Percentiles rank a stretch among this genome's conserved stretches.
Conservation (phyloP, 2,113 vertebrate species). For the Brachypteracias leptosomus region DNA sequence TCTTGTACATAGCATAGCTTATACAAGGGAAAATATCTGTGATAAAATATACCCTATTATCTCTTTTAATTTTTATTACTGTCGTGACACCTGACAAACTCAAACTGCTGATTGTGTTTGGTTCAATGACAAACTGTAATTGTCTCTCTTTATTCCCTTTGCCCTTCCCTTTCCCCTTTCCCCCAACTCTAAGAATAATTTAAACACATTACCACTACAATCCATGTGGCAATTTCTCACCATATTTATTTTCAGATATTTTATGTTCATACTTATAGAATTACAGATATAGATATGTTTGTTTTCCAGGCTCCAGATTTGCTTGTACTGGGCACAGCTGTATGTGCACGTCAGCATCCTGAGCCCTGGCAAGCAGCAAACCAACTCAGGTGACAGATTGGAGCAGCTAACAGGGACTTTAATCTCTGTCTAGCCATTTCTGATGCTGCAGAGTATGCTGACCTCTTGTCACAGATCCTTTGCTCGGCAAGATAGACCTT, state of each 20-base stretch:
- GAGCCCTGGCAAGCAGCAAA: not conserved
- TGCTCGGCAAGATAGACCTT: not conserved
- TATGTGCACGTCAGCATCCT: fast-evolving
- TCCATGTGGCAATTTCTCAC: not conserved
- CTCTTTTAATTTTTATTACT: slow-evolving; percentile 7
- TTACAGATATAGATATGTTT: not conserved
- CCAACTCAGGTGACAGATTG: not conserved
- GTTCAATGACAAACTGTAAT: not conserved
- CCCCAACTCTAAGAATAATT: not conserved
- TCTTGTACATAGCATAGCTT: not conserved
- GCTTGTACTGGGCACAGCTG: fast-evolving
- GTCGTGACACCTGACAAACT: not conserved
- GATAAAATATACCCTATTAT: not conserved
- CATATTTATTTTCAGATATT: not conserved
- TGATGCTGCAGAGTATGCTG: fast-evolving
- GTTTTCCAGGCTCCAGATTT: not conserved
- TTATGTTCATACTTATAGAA: not conserved
- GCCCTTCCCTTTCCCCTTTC: not conserved
- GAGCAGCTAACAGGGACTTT: not conserved
- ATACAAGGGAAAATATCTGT: not conserved
- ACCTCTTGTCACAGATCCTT: not conserved
- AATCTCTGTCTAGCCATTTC: not conserved
- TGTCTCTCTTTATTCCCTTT: not conserved
- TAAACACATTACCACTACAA: not conserved
- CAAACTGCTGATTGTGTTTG: not conserved